Evolutionary conservation across 2,888 invertebrate genomes (phyloP), one percentile per base, ranked within the genome.

Genomic region (Diloba caeruleocephala): DNA sequence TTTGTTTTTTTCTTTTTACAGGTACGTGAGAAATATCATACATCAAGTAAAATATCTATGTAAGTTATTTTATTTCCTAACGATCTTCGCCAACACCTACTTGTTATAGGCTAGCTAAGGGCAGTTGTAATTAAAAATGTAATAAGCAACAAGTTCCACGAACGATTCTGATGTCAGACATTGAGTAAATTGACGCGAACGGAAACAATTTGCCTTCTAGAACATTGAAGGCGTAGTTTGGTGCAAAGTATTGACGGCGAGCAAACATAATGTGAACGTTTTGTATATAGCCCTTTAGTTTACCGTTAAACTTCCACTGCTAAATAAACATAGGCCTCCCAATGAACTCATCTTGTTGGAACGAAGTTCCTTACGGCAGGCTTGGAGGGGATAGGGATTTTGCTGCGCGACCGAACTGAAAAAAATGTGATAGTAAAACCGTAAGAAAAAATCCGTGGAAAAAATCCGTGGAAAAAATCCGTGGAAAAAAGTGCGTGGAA

Each of bases 171-270:
- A 60, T 69, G 71, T 72, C 71, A 76, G 70, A 79, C 78, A 79
- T 79, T 79, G 81, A 80, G 80, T 79, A 84, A 88, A 88, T 83
- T 87, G 86, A 87, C 87, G 80, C 74, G 81, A 84, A 81, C 84
- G 82, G 87, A 86, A 86, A 85, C 90, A 90, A 90, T 90, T 90
- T 89, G 88, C 87, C 78, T 85, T 81, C 81, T 79, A 71, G 84
- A 83, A 81, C 81, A 77, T 76, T 78, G 76, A 73, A 80, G 74
- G 50, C 61, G 42, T 60, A 56, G 61, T 70, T 58, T 71, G 78
- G 66, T 50, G 36, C 69, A 77, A 81, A 61, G 21, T 46, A 67
- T 33, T 34, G 44, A 62, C 51, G 56, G 26, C 7, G 3, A 49
- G 71, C 61, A 61, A n/a, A 37, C 4, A 19, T 19, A 7, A 32